Base-by-base conservation (phyloP, 2,888 invertebrate genomes). In the Darwinula stevensoni region DNA sequence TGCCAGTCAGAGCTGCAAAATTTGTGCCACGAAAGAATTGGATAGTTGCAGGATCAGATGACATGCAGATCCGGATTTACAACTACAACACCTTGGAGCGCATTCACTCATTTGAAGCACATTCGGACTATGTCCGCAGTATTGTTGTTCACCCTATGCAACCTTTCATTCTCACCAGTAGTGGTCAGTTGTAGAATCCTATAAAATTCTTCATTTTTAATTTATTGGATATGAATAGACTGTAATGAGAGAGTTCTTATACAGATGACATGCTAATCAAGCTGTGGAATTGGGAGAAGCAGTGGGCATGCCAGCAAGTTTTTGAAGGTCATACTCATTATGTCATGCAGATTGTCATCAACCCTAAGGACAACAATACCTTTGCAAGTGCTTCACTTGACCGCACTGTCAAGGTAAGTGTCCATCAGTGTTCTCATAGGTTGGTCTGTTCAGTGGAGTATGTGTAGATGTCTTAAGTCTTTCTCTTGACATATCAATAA, bases 321-420 rank as follows among this genome's bases (percentile, higher is more conserved):
- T 99, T 97, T 49, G 97, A 99, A 48, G 94, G 94, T 0, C 97
- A 99, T 56, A 80, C 86, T 0, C 97, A 99, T 53, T 97, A 97
- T 47, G 88, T 99, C 2, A 97, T 97, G 97, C 94, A 99, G 54
- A 75, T 99, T 42, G 91, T 88, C 1, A 76, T 97, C 45, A 97
- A 97, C 54, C 97, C 97, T 0, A 97, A 99, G 52, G 97, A 97
- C 49, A 97, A 94, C 54, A 97, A 99, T 53, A 94, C 94, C 26
- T 97, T 97, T 54, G 97, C 94, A 11, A 88, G 86, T 44, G 97
- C 91, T n/a, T 94, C 94, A 27, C 61, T 97, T 27, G 97, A 99
- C 53, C 67, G 86, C 39, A 91, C 88, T 1, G 70, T 99, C 15
- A 97, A 97, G 63, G 75, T 67, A 45, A 37, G 36, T 31, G 26